Base-by-base conservation (phyloP, 2,113 vertebrate species). In the Sinocyclocheilus anshuiensis region DNA sequence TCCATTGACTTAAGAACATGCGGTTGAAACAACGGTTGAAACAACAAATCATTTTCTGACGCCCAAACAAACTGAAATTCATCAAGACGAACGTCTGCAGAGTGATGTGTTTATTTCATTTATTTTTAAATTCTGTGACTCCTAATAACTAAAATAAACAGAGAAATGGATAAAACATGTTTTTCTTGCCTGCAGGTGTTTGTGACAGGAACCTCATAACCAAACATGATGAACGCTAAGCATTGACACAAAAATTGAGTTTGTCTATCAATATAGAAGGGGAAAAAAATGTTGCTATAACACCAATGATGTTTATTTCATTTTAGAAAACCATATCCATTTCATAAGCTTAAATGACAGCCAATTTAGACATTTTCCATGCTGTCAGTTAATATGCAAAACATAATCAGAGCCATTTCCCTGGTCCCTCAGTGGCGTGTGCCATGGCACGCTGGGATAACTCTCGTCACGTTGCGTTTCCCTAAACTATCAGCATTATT, bases 401-500 rank as follows among this genome's bases (percentile, higher is more conserved):
- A 85, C 81, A 86, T 72, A 85, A 89, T 80, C 77, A 81, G 80
- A 86, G 61, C 75, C 61, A 84, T 77, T 86, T 78, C 74, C 72
- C 45, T 45, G 76, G 78, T 45, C 16, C 69, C 83, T 74, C 57
- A n/a, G 72, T 86, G n/a, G 39, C 50, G 75, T 29, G 24, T 29
- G 55, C 33, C 8, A 22, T 88, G 89, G 90, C 82, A 78, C 22
- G 55, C 76, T 86, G 88, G 88, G 90, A 81, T 91, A 75, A 59
- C 63, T 92, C 88, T 90, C 90, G 91, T 93, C 92, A 93, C 89
- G 92, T 92, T 91, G 88, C 89, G 90, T 89, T 87, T 90, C 86
- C 90, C 88, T 88, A 91, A 91, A 93, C 90, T 83, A 92, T 93
- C 93, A 91, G 84, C 89, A 93, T 93, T 92, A 93, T 94, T 95